phyloP scores from a whole-genome alignment of 2,113 vertebrate species.

The Barnardius zonarius region DNA sequence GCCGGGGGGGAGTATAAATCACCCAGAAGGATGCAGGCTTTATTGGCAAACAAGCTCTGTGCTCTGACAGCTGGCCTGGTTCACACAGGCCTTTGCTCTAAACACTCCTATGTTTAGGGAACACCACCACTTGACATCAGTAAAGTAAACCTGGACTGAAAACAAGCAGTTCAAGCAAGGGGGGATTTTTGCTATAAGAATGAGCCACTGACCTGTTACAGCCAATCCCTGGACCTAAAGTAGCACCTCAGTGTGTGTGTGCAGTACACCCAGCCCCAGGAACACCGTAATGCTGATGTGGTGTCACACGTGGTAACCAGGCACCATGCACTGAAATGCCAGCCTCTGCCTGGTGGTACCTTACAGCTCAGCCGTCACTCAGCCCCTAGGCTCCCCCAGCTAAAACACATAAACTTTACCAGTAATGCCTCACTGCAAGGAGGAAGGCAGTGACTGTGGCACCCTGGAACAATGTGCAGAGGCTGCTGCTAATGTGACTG shows the following conservation, averaged over 20 bases:
- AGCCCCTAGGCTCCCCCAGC: accelerated
- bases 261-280: not conserved
- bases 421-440: not conserved
- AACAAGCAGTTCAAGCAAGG: not conserved
- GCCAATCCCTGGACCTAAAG: not conserved
- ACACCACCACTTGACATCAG: not conserved
- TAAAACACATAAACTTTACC: accelerated
- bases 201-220: not conserved
- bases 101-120: not conserved
- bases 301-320: not conserved
- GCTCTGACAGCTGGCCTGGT: not conserved
- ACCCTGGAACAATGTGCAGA: not conserved
- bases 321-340: accelerated
- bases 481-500: too few relatives aligned
- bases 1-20: not conserved
- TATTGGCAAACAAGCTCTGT: not conserved
- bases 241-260: not conserved
- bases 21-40: not conserved
- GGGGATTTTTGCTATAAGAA: not conserved
- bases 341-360: not conserved
- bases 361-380: not conserved
- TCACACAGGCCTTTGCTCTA: not conserved
- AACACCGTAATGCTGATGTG: too few relatives aligned
- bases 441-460: not conserved
- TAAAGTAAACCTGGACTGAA: not conserved